Conservation (phyloP, 2,113 vertebrate genomes). For the Saccopteryx leptura region DNA sequence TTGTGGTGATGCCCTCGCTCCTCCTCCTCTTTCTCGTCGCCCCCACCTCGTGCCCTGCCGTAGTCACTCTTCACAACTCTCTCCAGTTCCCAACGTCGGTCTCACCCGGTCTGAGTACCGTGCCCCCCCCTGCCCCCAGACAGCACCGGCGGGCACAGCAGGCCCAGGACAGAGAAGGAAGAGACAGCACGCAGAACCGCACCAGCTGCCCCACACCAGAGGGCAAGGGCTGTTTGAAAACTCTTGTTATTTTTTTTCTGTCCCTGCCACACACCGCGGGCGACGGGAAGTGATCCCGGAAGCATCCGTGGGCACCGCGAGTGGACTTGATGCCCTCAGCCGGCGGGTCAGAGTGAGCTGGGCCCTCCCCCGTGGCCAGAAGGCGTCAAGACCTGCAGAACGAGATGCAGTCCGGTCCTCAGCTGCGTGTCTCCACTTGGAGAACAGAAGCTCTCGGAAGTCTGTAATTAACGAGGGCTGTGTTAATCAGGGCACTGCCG, state of each 20-base stretch:
- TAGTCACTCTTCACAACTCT: neutral
- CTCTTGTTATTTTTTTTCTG: neutral
- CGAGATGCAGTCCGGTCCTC: conserved; percentile 64
- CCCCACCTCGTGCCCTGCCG: too few relatives aligned
- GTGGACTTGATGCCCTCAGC: neutral
- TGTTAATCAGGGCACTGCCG: conserved; percentile 61
- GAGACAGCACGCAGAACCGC: neutral
- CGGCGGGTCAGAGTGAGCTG: conserved; percentile 36
- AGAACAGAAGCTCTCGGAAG: conserved; percentile 65
- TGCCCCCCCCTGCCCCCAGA: too few relatives aligned
- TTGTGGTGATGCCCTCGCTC: too few relatives aligned
- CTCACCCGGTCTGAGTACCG: too few relatives aligned
- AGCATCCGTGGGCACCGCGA: neutral
- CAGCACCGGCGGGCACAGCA: fast-evolving
- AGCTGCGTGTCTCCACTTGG: conserved; percentile 17
- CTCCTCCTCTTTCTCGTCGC: neutral
- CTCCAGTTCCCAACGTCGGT: neutral
- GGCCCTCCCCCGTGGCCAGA: conserved; percentile 63
- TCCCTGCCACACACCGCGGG: neutral
- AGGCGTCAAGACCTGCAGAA: conserved; percentile 32
- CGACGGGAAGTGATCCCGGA: neutral
- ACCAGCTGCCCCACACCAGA: too few relatives aligned
- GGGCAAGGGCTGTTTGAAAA: neutral
- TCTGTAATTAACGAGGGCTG: conserved; percentile 66
- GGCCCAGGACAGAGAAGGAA: neutral